Evolutionary conservation across 2,888 invertebrate species (phyloP).

Genomic region (Odontomyia ornata): DNA sequence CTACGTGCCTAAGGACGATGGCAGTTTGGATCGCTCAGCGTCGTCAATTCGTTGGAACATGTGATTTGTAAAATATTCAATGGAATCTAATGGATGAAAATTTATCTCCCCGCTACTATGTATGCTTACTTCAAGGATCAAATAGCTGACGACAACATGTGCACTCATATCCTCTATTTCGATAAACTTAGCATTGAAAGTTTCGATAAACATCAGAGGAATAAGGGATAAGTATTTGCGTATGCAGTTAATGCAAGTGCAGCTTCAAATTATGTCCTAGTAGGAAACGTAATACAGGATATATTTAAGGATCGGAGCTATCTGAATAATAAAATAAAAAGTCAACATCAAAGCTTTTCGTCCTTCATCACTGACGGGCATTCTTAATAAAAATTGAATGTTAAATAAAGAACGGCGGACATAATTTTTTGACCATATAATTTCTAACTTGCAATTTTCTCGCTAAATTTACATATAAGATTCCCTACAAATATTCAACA

Average conservation of each 20-base stretch:
- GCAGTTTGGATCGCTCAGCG: background rate
- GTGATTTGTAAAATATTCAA: constrained; percentile 43
- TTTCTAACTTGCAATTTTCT: too few species aligned
- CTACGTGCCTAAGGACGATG: background rate
- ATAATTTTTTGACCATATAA: too few species aligned
- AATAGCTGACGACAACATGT: background rate
- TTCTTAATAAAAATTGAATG: too few species aligned
- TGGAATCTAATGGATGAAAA: constrained; percentile 45
- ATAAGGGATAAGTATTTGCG: background rate
- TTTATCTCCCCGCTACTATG: constrained; percentile 2
- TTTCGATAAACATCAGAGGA: background rate
- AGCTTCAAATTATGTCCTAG: background rate
- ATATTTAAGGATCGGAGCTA: too few species aligned
- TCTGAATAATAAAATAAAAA: too few species aligned
- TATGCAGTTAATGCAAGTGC: background rate
- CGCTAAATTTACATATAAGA: too few species aligned
- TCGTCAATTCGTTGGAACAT: background rate
- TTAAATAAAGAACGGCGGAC: too few species aligned
- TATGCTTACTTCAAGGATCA: background rate
- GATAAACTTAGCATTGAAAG: background rate
- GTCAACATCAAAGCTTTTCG: too few species aligned
- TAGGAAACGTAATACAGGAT: too few species aligned
- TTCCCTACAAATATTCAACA: too few species aligned
- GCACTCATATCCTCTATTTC: background rate
- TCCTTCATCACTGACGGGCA: too few species aligned